Evolutionary conservation across 2,113 vertebrate species (phyloP), one percentile per base, ranked within the genome.

Genomic region (Acanthisitta chloris): DNA sequence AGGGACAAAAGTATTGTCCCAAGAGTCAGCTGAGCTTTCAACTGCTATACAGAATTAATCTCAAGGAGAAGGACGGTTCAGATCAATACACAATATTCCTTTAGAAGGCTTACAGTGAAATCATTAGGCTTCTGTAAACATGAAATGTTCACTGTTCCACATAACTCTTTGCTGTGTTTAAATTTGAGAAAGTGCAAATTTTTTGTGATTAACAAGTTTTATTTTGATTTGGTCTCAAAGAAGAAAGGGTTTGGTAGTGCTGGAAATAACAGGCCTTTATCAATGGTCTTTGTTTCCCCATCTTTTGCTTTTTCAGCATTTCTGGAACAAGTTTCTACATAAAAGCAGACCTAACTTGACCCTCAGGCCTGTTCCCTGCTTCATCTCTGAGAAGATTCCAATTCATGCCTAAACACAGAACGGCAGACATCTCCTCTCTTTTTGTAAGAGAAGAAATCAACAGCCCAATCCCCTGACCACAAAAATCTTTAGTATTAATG

Each of bases 191-290:
- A 94, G 92, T 94, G 91, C 93, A 93, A 79, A 33, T 92, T 96
- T 93, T 79, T 59, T 96, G 24, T 92, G 80, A 84, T 88, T 67
- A 88, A 90, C 13, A 87, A 69, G 38, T 80, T 86, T 88, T 8
- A 33, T 70, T 97, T 95, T 86, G 74, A 87, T 97, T 97, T 96
- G 89, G 73, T 95, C 77, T 97, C 87, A 94, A 92, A 97, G 73
- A 94, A 66, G 74, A 92, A 97, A 94, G 52, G 54, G 77, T 67
- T 82, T 79, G 71, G 88, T 86, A 95, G 62, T 64, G 59, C 82
- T 88, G 51, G 83, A 91, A 91, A 94, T 14, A 28, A 40, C 58
- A 82, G 86, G 78, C 64, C 51, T 93, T 76, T 78, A 49, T 46
- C 81, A 91, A 19, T 64, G 67, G 54, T 46, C 64, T 66, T 80